Conservation (phyloP, 2,888 invertebrate genomes). For the Andrena trimmerana region DNA sequence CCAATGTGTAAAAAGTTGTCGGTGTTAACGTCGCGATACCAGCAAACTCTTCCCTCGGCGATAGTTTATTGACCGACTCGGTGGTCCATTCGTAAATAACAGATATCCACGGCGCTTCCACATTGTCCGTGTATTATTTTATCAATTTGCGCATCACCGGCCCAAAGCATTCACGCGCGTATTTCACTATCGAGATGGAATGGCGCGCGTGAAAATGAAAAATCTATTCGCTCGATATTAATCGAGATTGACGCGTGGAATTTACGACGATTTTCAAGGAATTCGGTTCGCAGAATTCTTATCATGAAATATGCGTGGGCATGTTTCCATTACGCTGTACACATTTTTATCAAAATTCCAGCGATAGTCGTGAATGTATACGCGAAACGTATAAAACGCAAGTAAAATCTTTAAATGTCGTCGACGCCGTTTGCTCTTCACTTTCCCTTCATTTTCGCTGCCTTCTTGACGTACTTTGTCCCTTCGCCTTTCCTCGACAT, state of each 20-base stretch:
- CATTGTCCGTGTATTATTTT: conserved; percentile 15
- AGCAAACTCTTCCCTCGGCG: neutral
- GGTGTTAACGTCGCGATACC: conserved; percentile 26
- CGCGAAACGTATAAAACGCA: too few relatives aligned
- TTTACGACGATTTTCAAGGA: neutral
- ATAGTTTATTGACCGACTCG: conserved; percentile 15
- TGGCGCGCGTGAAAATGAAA: too few relatives aligned
- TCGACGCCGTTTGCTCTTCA: neutral
- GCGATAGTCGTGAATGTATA: too few relatives aligned
- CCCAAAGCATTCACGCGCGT: neutral
- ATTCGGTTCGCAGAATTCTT: neutral
- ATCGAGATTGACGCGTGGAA: neutral
- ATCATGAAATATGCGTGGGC: neutral
- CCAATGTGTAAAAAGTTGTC: conserved; percentile 23
- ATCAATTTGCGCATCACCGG: conserved; percentile 19
- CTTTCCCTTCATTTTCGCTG: neutral
- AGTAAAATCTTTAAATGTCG: neutral
- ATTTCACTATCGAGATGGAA: neutral
- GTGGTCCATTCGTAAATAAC: conserved; percentile 24
- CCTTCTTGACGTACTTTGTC: neutral
- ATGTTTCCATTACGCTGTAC: too few relatives aligned
- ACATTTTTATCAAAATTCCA: too few relatives aligned
- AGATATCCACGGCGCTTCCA: neutral
- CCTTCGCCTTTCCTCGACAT: conserved; percentile 10
- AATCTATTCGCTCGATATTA: neutral